These are phyloP conservation scores for Megaceryle alcyon DNA, from an alignment of 2,797 vertebrate genomes.

Conservation along the genomic window DNA sequence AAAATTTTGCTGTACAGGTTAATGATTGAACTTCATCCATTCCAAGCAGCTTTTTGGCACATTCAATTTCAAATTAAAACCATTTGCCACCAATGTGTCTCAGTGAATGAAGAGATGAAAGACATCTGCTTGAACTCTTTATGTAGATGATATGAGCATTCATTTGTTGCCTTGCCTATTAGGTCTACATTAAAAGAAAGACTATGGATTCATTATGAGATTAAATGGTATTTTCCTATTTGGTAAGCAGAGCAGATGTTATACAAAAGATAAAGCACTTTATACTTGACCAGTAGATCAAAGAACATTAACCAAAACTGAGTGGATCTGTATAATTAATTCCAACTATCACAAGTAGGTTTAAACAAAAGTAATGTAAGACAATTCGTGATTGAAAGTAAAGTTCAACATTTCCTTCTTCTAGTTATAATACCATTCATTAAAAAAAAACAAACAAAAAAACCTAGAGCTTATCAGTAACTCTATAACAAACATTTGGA, in stretches of 20 bases:
- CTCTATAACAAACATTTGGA: not conserved
- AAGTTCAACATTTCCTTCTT: not conserved
- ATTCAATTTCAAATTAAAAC: constrained; percentile 76
- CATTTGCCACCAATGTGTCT: constrained; percentile 46
- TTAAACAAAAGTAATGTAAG: not conserved
- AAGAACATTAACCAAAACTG: not conserved
- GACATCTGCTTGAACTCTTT: constrained; percentile 64
- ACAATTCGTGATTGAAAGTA: not conserved
- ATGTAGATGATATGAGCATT: constrained; percentile 61
- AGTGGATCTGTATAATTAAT: constrained; percentile 6
- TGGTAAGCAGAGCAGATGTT: not conserved
- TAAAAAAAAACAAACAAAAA: not conserved
- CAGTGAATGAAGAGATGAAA: constrained; percentile 57
- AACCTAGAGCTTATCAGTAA: not conserved
- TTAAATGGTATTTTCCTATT: not conserved
- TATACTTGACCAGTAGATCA: not conserved
- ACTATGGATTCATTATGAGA: not conserved
- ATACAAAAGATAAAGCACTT: not conserved
- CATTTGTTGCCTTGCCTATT: not conserved
- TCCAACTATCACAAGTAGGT: not conserved
- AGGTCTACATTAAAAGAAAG: not conserved
- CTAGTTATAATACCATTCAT: not conserved
- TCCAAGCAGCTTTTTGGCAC: constrained; percentile 71
- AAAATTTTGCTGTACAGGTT: constrained; percentile 42
- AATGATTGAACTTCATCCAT: constrained; percentile 71